Base-by-base conservation (phyloP, 2,113 vertebrate species). In the Poecilia latipinna region DNA sequence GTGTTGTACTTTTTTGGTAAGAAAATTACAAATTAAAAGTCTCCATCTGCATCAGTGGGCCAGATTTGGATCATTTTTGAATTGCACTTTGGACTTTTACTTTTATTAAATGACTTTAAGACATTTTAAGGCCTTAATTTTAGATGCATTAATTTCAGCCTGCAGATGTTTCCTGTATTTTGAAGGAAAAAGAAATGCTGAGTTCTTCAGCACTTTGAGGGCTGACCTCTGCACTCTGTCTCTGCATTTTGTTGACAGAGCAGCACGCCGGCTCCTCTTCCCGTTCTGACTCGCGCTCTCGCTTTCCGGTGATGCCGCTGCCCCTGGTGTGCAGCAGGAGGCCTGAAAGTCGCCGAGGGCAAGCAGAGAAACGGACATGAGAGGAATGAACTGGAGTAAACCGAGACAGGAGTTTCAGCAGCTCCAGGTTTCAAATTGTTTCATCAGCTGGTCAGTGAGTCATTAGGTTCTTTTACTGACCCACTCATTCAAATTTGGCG, bases 241-340 rank as follows among this genome's bases (percentile, higher is more conserved):
- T 77, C 78, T 91, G 94, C 74, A 94, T 90, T 84, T 95, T 95
- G 75, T 90, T 88, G 8, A 86, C 24, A 0, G 90, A 89, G 72
- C 88, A 91, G 70, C 88, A 80, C 7, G 71, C 17, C 3, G 67
- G 54, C 1, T 93, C 86, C 37, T 93, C 93, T 51, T 90, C 90
- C 0, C 89, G 86, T 75, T 92, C 93, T 67, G 89, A 90, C 86
- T 94, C 93, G 0, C 93, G 88, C 68, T 92, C 93, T 78, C 94
- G 86, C 65, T 95, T 95, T 22, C 93, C 92, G 29, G 91, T 78
- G 57, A 92, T 62, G 29, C 82, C 33, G 24, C 88, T 37, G 22
- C 88, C 86, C 85, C 88, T 83, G 62, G 42, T 60, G 83, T 93
- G 91, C 35, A 88, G 61, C 32, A 89, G 39, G 39, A 81, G 87